Conservation (phyloP, 2,888 invertebrate genomes). For the Spodoptera exigua region DNA sequence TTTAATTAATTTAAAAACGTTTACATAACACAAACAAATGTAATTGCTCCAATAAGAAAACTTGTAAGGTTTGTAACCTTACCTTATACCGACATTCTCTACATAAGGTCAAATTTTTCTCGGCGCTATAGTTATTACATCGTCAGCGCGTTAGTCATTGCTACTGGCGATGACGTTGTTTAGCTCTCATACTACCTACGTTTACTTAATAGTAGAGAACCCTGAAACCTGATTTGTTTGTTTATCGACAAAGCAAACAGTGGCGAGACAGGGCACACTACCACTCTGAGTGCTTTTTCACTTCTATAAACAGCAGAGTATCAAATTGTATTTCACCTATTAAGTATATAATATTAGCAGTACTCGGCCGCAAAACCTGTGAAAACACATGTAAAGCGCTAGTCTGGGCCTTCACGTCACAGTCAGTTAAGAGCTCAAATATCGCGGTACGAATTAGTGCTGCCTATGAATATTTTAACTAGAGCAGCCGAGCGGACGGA, state of each 20-base stretch:
- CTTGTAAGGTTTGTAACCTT: constrained; percentile 1
- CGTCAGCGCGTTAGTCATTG: constrained; percentile 45
- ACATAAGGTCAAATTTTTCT: constrained; percentile 39
- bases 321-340: constrained; percentile 53
- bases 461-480: constrained; percentile 64
- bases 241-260: constrained; percentile 56
- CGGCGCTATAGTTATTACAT: constrained; percentile 33
- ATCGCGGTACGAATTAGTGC: constrained; percentile 40
- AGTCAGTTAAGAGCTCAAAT: constrained; percentile 9
- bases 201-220: constrained; percentile 30
- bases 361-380: neutral
- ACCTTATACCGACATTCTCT: constrained; percentile 7
- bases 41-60: neutral
- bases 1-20: neutral
- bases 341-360: constrained; percentile 9
- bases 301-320: constrained; percentile 61
- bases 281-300: constrained; percentile 64
- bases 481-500: constrained; percentile 40
- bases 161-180: constrained; percentile 28
- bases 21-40: too few relatives aligned
- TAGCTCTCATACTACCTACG: constrained; percentile 18
- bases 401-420: neutral
- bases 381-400: constrained; percentile 4
- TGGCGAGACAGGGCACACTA: constrained; percentile 35
- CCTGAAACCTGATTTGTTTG: constrained; percentile 67